Evolutionary conservation across 2,888 invertebrate species (phyloP), one percentile per base, ranked within the genome.

Genomic region (Nycteola revayana): DNA sequence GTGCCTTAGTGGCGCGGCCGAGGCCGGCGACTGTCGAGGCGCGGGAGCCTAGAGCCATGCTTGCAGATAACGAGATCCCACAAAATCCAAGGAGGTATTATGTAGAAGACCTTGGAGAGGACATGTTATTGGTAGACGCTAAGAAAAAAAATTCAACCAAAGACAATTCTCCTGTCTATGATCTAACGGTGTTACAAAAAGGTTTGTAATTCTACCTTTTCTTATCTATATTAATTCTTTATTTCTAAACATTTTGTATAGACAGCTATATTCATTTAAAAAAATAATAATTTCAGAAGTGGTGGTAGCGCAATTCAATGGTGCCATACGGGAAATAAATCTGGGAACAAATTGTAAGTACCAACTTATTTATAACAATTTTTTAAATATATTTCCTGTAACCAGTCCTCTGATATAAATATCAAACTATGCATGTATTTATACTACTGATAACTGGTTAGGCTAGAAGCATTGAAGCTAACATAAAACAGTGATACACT

Each of bases 221-320:
- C n/a, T 21, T 21, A 21, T n/a, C 2, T n/a, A 3, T 21, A 21
- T 21, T n/a, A 3, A 21, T 21, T 5, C 2, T 21, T 7, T 21
- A n/a, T 21, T 7, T 21, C 7, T 21, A 21, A 2, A 21, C 7
- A 5, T 3, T n/a, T n/a, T n/a, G 21, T 21, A 18, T 18, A 18
- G 18, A 6, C 6, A 5, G 7, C 21, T 14, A 5, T 5, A 7
- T n/a, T n/a, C 7, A 21, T 21, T 21, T 5, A n/a, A 21, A 21
- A 21, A 7, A 5, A 3, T 23, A 37, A 35, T 60, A 31, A 31
- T 66, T 82, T 34, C 81, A 87, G 87, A 80, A 33, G 52, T 73
- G 27, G 52, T 79, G 36, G 68, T 87, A n/a, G 75, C 72, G 37
- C 86, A 88, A 27, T 87, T 86, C 50, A 83, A 82, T 59, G 87